Evolutionary conservation across 2,113 vertebrate species (phyloP).

Genomic region (Tragulus kanchil): DNA sequence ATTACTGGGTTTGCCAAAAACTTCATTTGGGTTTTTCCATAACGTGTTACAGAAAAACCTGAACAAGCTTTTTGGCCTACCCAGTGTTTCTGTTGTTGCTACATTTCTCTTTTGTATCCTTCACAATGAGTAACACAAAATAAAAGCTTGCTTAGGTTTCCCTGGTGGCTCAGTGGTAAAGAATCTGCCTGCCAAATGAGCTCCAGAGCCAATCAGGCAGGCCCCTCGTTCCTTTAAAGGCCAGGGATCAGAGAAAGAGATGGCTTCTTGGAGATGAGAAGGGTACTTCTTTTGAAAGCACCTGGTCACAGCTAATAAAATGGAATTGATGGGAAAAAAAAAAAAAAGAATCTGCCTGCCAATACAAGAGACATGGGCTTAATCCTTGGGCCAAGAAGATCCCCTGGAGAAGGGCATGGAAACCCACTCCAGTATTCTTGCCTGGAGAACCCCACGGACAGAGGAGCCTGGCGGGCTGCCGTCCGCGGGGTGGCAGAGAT

Average conservation of each 20-base stretch:
- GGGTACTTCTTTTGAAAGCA: not conserved
- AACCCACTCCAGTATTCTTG: too few species aligned
- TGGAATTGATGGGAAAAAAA: not conserved
- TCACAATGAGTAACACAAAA: slow-evolving; percentile 10
- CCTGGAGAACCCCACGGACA: too few species aligned
- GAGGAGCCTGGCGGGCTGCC: too few species aligned
- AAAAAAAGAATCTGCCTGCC: too few species aligned
- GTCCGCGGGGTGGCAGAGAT: too few species aligned
- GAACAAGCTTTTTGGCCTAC: rapidly evolving
- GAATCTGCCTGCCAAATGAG: not conserved
- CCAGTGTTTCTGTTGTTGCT: not conserved
- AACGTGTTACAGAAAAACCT: not conserved
- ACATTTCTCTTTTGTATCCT: not conserved
- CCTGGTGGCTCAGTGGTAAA: not conserved
- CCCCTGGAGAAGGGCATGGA: too few species aligned
- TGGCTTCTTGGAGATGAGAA: not conserved
- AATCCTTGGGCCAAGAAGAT: too few species aligned
- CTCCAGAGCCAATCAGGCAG: not conserved
- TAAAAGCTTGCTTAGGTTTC: not conserved
- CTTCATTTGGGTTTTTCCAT: not conserved
- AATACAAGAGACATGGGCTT: too few species aligned
- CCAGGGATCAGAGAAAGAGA: not conserved
- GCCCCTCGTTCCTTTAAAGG: not conserved
- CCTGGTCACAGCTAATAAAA: not conserved
- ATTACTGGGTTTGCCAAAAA: not conserved